phyloP scores from a whole-genome alignment of 2,888 invertebrate genomes.

The Lepas anatifera region DNA sequence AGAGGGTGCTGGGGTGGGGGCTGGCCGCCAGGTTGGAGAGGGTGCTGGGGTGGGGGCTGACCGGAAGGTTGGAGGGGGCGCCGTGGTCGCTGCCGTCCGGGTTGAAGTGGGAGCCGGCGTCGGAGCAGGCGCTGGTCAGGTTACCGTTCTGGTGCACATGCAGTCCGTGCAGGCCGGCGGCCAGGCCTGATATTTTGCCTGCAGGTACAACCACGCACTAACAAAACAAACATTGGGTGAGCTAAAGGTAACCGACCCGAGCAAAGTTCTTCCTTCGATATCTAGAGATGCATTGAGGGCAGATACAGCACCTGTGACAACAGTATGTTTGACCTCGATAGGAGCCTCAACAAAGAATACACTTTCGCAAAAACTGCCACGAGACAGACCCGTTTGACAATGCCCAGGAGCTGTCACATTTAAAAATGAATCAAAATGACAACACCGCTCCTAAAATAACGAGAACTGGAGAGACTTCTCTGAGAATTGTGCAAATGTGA shows the following conservation, averaged over 20 bases:
- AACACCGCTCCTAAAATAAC: no score
- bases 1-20: no score
- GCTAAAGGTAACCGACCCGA: neutral
- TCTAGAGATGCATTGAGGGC: neutral
- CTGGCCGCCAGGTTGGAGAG: no score
- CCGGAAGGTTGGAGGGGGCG: neutral
- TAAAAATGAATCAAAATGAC: no score
- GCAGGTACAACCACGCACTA: neutral
- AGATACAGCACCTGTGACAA: neutral
- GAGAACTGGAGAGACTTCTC: no score
- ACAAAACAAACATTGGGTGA: neutral
- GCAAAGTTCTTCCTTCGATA: no score
- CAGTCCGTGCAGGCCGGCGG: neutral
- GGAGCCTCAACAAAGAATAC: no score
- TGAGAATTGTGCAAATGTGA: no score
- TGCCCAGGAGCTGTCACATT: no score
- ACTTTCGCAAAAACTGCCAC: no score
- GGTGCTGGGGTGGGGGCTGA: neutral
- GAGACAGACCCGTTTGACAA: no score
- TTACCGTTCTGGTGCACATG: neutral
- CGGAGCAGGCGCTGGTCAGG: neutral
- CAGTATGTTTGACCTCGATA: neutral
- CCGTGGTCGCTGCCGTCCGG: neutral
- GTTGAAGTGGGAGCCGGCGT: constrained; percentile 3
- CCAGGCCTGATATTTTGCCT: neutral